phyloP scores from a whole-genome alignment of 2,888 invertebrate genomes.

The Chrysolina americana region DNA sequence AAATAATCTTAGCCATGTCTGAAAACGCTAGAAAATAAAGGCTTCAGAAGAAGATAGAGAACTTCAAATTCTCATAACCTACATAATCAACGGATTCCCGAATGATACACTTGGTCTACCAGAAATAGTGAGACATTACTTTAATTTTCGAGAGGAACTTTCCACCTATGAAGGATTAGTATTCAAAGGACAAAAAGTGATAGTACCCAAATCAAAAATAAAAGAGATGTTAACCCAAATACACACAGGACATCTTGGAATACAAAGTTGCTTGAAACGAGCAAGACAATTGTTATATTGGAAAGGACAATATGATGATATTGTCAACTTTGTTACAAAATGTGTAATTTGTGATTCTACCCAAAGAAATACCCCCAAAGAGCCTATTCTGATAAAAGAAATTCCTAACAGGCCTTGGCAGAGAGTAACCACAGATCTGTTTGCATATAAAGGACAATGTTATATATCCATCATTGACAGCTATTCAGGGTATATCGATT shows the following conservation, averaged over 20 bases:
- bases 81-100: conserved; percentile 8
- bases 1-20: conserved; percentile 35
- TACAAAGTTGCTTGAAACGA: too few relatives aligned
- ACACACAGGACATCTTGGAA: too few relatives aligned
- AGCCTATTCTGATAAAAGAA: conserved; percentile 22
- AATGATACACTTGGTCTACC: too few relatives aligned
- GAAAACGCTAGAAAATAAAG: conserved; percentile 33
- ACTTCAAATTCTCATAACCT: conserved; percentile 16
- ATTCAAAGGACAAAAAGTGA: conserved; percentile 34
- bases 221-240: conserved; percentile 29
- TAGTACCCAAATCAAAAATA: conserved; percentile 35
- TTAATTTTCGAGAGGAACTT: neutral
- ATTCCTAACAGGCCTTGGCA: conserved; percentile 10
- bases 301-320: conserved; percentile 25
- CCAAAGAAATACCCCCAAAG: conserved; percentile 3
- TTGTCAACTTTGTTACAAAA: too few relatives aligned
- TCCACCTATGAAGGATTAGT: conserved; percentile 25
- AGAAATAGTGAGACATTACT: too few relatives aligned
- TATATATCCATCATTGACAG: conserved; percentile 26
- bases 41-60: conserved; percentile 28
- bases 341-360: neutral
- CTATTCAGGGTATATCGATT: conserved; percentile 29
- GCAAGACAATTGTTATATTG: conserved; percentile 29
- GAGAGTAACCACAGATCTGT: conserved; percentile 15
- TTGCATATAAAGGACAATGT: conserved; percentile 18